Base-by-base conservation (phyloP, 1,140 invertebrate genomes). In the Drosophila navojoa region DNA sequence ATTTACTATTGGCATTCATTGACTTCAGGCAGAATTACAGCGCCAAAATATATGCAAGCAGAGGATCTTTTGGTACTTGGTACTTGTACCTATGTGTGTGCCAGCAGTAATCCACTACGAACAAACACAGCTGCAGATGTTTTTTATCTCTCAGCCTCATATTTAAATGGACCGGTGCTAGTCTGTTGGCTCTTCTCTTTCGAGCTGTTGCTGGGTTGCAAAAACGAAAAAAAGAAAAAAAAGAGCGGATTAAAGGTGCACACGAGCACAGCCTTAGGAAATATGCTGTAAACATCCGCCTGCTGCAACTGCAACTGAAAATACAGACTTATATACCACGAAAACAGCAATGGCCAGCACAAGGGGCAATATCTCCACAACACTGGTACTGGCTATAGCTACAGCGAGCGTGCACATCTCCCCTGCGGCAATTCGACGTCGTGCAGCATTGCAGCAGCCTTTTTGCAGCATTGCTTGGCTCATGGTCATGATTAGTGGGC, bases 221-320 rank as follows among this genome's bases (percentile, higher is more conserved):
- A 35, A 81, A 77, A 68, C 6, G 68, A 68, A 61, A 60, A 61
- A 71, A 70, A 75, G 76, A 76, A 69, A 77, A 79, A 73, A 62
- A 78, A 71, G 84, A 89, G 85, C 84, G 85, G 84, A 89, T 89
- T 89, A 89, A 89, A 89, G 84, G 85, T 84, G 84, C 74, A 84
- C 85, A 84, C 87, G 85, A 90, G 80, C 85, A 84, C 70, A 59
- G 79, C 85, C 84, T 67, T 87, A 89, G 84, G 80, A 89, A 89
- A 89, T 85, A 84, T 84, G 80, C 80, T 89, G 81, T 77, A 90
- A 90, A 90, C 87, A 90, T 90, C 87, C 87, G 87, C 87, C 82
- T 90, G 89, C 89, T 90, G 87, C 87, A 90, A 81, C 89, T 90
- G 87, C 87, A 90, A 79, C 82, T 87, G 82, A 87, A 84, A 89